Evolutionary conservation across 92 coral and sea anemone species (phyloP), one percentile per base, ranked within the genome.

Genomic region (Muricea muricata): DNA sequence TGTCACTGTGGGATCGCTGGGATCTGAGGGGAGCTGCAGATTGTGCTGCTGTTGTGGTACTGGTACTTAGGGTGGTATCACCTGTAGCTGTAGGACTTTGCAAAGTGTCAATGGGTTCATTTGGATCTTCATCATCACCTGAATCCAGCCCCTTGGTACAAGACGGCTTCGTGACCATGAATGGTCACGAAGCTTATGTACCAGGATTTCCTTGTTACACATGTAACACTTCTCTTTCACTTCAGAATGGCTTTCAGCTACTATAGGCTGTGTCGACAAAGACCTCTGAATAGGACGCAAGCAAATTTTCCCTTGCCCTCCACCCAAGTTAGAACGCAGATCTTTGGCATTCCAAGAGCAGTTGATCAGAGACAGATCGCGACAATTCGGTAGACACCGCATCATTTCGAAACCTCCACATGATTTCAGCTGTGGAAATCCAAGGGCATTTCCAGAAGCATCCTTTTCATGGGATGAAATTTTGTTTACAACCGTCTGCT

Each of bases 271-370:
- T 56, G 83, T 78, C 2, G 83, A 78, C 47, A 78, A 40, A 0
- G 83, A 78, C 48, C 56, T 78, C 70, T 78, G 83, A n/a, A 78
- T 78, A 9, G 83, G 68, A 8, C 83, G 83, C 70, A 78, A 26
- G 70, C 56, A 78, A 28, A 78, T 78, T 25, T 78, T 78, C 30
- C 41, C 83, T 40, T 78, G 83, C 7, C 83, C 83, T 29, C 70
- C 83, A 23, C 83, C 83, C 83, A 76, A 50, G 63, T 54, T 76
- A 13, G 69, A 47, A 10, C 39, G 82, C n/a, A 76, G 82, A 76
- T 76, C 82, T 29, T 37, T 31, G 9, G 82, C 82, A 54, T 46
- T 76, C 82, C 82, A 76, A 0, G 68, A 76, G 32, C 82, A 48
- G 17, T 76, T 40, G 25, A 76, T 46, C 18, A 50, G 42, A 60